These are phyloP conservation scores for Phoxinus phoxinus DNA, from an alignment of 2,113 vertebrate genomes.

Conservation along the genomic window DNA sequence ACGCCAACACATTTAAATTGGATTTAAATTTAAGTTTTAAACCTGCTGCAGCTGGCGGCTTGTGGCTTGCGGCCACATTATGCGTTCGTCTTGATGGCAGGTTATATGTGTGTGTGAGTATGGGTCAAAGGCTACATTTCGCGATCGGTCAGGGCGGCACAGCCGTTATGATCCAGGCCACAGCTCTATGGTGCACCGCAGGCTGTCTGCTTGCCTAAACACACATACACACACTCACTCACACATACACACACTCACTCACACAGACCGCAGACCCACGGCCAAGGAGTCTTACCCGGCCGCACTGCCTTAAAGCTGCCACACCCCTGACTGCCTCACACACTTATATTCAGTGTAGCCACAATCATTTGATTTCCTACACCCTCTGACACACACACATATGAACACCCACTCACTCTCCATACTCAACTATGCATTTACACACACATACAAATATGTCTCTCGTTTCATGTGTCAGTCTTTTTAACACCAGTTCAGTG, in stretches of 20 bases:
- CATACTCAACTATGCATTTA: background rate
- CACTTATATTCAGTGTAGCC: conserved; percentile 7
- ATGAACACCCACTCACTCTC: conserved; percentile 5
- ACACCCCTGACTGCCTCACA: conserved; percentile 37
- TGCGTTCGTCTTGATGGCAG: background rate
- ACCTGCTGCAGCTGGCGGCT: background rate
- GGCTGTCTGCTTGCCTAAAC: conserved; percentile 32
- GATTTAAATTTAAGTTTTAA: conserved; percentile 27
- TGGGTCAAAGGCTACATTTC: conserved; percentile 8
- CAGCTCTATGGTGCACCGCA: conserved; percentile 3
- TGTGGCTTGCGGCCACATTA: conserved; percentile 8
- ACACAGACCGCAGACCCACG: conserved; percentile 25
- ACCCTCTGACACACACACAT: background rate
- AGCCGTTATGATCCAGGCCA: conserved; percentile 37
- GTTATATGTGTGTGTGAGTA: conserved; percentile 16
- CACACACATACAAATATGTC: background rate
- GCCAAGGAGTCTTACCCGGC: background rate
- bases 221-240: conserved; percentile 30
- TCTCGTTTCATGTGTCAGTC: background rate
- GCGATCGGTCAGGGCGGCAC: conserved; percentile 24
- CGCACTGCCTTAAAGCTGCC: background rate
- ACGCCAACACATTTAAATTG: conserved; percentile 9
- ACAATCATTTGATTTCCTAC: background rate
- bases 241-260: conserved; percentile 25
- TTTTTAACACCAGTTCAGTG: background rate